phyloP scores from a whole-genome alignment of 2,797 vertebrate genomes.

The Alosa sapidissima region DNA sequence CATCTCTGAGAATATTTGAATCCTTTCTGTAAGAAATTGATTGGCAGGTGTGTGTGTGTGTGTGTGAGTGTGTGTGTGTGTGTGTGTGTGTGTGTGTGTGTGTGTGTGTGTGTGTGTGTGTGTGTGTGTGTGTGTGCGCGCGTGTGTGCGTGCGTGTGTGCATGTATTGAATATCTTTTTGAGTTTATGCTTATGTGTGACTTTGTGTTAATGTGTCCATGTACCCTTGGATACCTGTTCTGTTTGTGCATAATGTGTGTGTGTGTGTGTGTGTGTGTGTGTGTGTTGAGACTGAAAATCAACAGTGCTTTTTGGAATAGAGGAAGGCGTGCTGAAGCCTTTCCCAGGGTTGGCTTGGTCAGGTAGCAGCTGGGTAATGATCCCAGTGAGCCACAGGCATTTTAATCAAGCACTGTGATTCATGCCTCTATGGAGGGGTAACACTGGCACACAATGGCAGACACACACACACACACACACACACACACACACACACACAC shows the following conservation, averaged over 20 bases:
- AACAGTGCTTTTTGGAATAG: background rate
- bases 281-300: background rate
- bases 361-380: slow-evolving; percentile 49
- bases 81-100: background rate
- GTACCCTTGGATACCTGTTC: too few species aligned
- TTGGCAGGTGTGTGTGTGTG: background rate
- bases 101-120: background rate
- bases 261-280: background rate
- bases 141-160: background rate
- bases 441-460: background rate
- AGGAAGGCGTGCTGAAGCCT: background rate
- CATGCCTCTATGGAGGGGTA: background rate
- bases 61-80: background rate
- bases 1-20: too few species aligned
- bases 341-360: slow-evolving; percentile 14
- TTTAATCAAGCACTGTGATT: slow-evolving; percentile 50
- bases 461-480: background rate
- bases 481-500: background rate
- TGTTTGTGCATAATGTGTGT: too few species aligned
- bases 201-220: too few species aligned
- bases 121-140: background rate
- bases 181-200: too few species aligned
- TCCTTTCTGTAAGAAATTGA: too few species aligned
- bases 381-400: slow-evolving; percentile 38
- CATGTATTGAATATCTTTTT: background rate